These are phyloP conservation scores for Zosterops hypoxanthus DNA, from an alignment of 2,113 vertebrate genomes.

Conservation along the genomic window DNA sequence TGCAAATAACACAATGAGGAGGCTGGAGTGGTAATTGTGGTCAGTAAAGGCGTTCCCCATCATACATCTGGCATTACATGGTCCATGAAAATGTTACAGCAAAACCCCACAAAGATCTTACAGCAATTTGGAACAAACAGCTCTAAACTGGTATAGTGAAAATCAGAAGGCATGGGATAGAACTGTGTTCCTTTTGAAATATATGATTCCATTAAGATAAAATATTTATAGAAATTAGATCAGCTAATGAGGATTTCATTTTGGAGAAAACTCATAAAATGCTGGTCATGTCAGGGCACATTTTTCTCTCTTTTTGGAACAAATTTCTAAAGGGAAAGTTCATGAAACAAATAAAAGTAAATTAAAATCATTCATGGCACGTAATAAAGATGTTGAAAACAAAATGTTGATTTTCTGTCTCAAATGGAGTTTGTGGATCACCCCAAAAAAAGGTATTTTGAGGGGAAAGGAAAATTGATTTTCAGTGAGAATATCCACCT, in stretches of 20 bases:
- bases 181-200: neutral
- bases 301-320: neutral
- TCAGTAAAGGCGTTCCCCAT: neutral
- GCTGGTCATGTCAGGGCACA: neutral
- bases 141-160: neutral
- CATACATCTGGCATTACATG: accelerated
- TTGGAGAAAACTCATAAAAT: neutral
- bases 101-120: neutral
- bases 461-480: neutral
- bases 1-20: neutral
- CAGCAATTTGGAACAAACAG: neutral
- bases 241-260: neutral
- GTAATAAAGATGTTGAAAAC: neutral
- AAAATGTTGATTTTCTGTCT: neutral
- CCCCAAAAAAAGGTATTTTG: neutral
- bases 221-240: constrained; percentile 11
- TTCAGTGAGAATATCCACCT: neutral
- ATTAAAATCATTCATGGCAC: neutral
- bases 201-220: neutral
- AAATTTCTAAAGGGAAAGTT: neutral
- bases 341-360: neutral
- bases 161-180: neutral
- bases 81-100: neutral
- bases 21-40: neutral
- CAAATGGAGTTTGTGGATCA: neutral